Conservation (phyloP, 2,797 vertebrate genomes). For the Tiaroga cobitis region DNA sequence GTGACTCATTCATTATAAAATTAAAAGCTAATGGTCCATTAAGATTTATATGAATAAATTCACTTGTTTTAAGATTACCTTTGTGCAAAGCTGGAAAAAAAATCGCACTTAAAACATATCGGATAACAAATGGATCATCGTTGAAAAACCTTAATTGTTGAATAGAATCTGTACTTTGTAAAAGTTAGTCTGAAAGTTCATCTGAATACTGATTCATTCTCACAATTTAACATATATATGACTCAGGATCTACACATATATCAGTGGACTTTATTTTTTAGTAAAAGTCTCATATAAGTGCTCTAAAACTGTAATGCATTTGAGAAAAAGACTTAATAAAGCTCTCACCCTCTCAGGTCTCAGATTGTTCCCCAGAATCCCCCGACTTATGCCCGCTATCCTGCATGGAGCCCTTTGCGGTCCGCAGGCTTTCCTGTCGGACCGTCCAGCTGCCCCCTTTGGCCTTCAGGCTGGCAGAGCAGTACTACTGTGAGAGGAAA, state of each 20-base stretch:
- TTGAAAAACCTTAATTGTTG: background rate
- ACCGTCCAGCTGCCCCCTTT: slow-evolving; percentile 90
- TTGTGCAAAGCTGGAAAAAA: background rate
- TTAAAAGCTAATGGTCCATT: slow-evolving; percentile 9
- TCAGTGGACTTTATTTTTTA: background rate
- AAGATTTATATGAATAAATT: background rate
- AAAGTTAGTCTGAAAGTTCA: background rate
- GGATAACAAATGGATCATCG: background rate
- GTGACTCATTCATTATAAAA: slow-evolving; percentile 22
- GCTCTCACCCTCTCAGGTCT: slow-evolving; percentile 74
- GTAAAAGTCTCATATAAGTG: background rate
- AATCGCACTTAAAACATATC: background rate
- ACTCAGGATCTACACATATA: background rate
- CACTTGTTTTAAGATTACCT: background rate
- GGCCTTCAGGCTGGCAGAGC: slow-evolving; percentile 91
- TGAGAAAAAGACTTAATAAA: background rate
- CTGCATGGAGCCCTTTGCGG: slow-evolving; percentile 87
- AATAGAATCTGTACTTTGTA: background rate
- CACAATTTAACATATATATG: background rate
- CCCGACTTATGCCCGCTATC: slow-evolving; percentile 80
- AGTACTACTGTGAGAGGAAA: slow-evolving; percentile 86
- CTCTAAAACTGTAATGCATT: background rate
- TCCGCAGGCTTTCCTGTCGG: slow-evolving; percentile 87
- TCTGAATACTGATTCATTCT: background rate
- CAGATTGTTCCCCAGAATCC: slow-evolving; percentile 77